A percentile compares a stretch with the other conserved stretches of the same genome.
phyloP scores from a whole-genome alignment of 2,888 invertebrate species.

The Epinotia demarniana region DNA sequence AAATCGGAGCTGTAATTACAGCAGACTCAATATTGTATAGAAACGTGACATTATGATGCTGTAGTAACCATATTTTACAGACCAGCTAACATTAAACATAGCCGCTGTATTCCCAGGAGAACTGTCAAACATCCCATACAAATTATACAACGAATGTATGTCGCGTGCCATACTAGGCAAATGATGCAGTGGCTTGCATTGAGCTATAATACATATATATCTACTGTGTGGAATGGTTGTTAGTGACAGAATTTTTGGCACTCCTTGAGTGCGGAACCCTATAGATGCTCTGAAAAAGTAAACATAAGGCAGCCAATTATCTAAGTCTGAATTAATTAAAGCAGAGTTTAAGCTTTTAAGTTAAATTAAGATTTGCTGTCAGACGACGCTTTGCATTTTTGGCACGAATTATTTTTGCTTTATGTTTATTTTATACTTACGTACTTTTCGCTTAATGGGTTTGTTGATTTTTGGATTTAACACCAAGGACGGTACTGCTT shows the following conservation, averaged over 20 bases:
- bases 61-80: too few species aligned
- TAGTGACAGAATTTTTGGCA: background rate
- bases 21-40: too few species aligned
- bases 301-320: slow-evolving; percentile 51
- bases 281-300: slow-evolving; percentile 34
- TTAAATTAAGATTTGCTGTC: slow-evolving; percentile 53
- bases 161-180: too few species aligned
- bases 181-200: too few species aligned
- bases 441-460: slow-evolving; percentile 21
- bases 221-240: too few species aligned
- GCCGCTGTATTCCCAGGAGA: too few species aligned
- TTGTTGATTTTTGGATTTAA: slow-evolving; percentile 25
- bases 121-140: too few species aligned
- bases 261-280: background rate
- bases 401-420: slow-evolving; percentile 27
- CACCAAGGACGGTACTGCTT: background rate
- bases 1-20: too few species aligned
- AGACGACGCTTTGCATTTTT: slow-evolving; percentile 41
- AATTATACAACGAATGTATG: too few species aligned
- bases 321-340: slow-evolving; percentile 55
- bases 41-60: too few species aligned
- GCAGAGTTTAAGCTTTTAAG: slow-evolving; percentile 54
- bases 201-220: too few species aligned
- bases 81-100: too few species aligned
- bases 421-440: slow-evolving; percentile 37